Percentiles rank a stretch among this genome's conserved stretches.
Evolutionary conservation across 2,797 vertebrate genomes (phyloP).

Genomic region (Alosa sapidissima): DNA sequence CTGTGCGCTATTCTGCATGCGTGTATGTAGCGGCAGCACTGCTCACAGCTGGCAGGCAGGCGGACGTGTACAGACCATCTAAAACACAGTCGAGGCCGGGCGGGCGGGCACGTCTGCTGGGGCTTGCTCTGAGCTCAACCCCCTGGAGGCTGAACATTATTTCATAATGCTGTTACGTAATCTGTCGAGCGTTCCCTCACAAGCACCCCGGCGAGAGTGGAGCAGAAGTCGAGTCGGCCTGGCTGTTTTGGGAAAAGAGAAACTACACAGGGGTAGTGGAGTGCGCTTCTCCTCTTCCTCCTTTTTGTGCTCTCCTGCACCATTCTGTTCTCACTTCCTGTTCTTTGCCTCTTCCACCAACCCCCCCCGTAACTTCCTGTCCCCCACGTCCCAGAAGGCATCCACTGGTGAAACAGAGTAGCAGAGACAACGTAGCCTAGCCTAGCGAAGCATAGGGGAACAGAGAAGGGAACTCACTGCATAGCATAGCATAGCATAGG

Average conservation of each 20-base stretch:
- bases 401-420: neutral
- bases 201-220: neutral
- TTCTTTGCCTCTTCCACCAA: conserved; percentile 66
- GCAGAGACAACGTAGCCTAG: neutral
- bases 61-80: neutral
- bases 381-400: conserved; percentile 48
- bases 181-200: neutral
- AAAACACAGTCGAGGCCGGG: neutral
- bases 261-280: neutral
- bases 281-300: neutral
- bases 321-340: conserved; percentile 72
- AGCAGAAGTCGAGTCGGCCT: neutral
- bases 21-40: neutral
- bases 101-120: neutral
- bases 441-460: neutral
- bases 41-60: neutral
- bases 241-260: neutral
- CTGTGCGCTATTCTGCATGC: neutral
- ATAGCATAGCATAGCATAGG: neutral
- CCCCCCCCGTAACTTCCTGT: conserved; percentile 73
- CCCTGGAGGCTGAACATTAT: neutral
- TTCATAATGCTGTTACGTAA: neutral
- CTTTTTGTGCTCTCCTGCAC: conserved; percentile 32
- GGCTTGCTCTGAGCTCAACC: neutral
- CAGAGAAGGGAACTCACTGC: neutral